Conservation (phyloP, 30 jellyfish, hydroid and myxozoan genomes). For the Pseudorhiza aurosa region DNA sequence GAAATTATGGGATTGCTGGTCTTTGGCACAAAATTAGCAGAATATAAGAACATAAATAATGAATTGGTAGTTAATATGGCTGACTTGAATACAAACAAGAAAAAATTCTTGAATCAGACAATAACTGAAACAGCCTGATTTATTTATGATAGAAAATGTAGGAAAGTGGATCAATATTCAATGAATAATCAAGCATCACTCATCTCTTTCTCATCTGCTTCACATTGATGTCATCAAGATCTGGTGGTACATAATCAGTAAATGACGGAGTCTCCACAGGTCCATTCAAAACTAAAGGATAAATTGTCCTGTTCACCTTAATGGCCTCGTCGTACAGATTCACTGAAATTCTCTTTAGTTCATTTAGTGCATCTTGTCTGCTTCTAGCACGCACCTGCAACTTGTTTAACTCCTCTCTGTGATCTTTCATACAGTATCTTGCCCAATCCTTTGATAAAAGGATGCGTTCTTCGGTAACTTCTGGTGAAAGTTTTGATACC, state of each 20-base stretch:
- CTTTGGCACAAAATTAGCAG: no score
- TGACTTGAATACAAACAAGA: no score
- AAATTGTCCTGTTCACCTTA: conserved; percentile 60
- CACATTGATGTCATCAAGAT: conserved; percentile 66
- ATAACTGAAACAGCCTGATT: no score
- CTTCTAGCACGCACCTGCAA: conserved; percentile 73
- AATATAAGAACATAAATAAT: no score
- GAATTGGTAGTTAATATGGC: no score
- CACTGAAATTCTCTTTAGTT: conserved; percentile 79
- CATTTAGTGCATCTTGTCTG: conserved; percentile 85
- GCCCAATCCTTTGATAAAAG: conserved; percentile 90
- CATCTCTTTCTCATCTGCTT: conserved; percentile 25
- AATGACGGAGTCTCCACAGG: conserved; percentile 93
- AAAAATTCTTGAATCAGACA: no score
- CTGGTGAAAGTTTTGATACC: conserved; percentile 34
- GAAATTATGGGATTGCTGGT: no score
- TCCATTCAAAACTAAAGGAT: conserved; percentile 84
- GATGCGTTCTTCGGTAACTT: conserved; percentile 64
- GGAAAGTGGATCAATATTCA: no score
- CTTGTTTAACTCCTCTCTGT: conserved; percentile 54
- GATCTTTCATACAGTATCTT: conserved; percentile 71
- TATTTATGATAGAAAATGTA: no score
- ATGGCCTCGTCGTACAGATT: conserved; percentile 78
- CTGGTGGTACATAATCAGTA: conserved; percentile 87
- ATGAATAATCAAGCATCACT: not conserved